Evolutionary conservation across 2,113 vertebrate genomes (phyloP), one percentile per base, ranked within the genome.

Genomic region (Gymnogyps californianus): DNA sequence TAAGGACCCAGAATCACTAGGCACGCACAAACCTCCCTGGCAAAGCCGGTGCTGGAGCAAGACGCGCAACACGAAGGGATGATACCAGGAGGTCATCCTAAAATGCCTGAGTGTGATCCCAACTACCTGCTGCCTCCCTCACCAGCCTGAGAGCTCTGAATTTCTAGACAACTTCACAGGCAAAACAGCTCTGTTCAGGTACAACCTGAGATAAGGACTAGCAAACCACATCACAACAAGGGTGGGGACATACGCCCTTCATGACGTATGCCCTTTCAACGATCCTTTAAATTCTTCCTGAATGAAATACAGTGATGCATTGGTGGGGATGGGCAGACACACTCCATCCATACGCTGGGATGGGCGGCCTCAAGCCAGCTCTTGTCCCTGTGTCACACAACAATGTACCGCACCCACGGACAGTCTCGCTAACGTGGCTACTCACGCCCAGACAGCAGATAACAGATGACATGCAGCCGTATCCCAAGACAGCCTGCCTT

Each of bases 51-150:
- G 28, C 84, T 76, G 71, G 21, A 86, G 42, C 0, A 0, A 87
- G 64, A 66, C 2, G 16, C 5, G 7, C 36, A 25, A 15, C 6
- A 1, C 0, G 0, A 44, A 57, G 44, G 34, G 44, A 26, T 15
- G 46, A 46, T 16, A 38, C 8, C 1, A 7, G 15, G 42, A 91
- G 32, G 19, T 25, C 80, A 46, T 52, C 58, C 47, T 15, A 70
- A 90, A 95, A 69, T 10, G 14, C 32, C 14, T 0, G 0, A 52
- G 49, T 29, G 49, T 25, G 62, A 86, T 38, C 54, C 8, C 83
- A 80, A 19, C 32, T 16, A 38, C 13, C 12, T 0, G 0, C 67
- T 71, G 58, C 74, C 77, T 65, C 49, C 59, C 58, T 54, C n/a
- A 10, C 34, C n/a, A 40, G 28, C 38, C 78, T 82, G 49, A 13